Evolutionary conservation across 2,888 invertebrate species (phyloP), one percentile per base, ranked within the genome.

Genomic region (Sphaerophoria taeniata): DNA sequence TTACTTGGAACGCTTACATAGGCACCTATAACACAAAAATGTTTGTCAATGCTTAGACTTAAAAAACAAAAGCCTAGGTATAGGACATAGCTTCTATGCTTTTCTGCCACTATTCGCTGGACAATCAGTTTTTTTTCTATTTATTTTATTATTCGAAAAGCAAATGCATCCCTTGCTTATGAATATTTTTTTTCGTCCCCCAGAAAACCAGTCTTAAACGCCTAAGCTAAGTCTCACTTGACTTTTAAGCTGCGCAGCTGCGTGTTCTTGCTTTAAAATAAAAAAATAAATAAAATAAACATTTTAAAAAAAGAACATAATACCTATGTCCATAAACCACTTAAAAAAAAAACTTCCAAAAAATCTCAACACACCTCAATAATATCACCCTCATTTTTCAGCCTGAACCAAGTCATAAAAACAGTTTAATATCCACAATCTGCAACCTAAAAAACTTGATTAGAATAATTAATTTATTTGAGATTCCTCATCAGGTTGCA

Each of bases 381-480:
- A 55, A 70, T 53, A 51, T 73, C 70, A 79, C 83, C 79, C 79
- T 65, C 61, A 24, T 1, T 24, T 24, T 24, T 34, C 39, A 12
- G 49, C 4, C 24, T 14, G 56, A 74, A 78, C 65, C 73, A 73
- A 69, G 31, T 60, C 56, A 56, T 24, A 24, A 24, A 33, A 33
- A 14, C 70, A 34, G 65, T 69, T 63, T 69, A 80, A 73, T 72
- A 70, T 69, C 69, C 61, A 11, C 75, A 69, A 63, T 77, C 70
- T 53, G 65, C 61, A 49, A 69, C 47, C 73, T 51, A 58, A 84
- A 80, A 85, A 85, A 85, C 72, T 77, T 85, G 73, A 85, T 85
- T 85, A 73, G 85, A 85, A 85, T 85, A 85, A 85, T 85, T 85
- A 85, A 85, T 81, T 85, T 81, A 81, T 53, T 81, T 69, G 70